These are phyloP conservation scores for Drosophila setosimentum DNA, from an alignment of 2,888 invertebrate species.

Conservation along the genomic window DNA sequence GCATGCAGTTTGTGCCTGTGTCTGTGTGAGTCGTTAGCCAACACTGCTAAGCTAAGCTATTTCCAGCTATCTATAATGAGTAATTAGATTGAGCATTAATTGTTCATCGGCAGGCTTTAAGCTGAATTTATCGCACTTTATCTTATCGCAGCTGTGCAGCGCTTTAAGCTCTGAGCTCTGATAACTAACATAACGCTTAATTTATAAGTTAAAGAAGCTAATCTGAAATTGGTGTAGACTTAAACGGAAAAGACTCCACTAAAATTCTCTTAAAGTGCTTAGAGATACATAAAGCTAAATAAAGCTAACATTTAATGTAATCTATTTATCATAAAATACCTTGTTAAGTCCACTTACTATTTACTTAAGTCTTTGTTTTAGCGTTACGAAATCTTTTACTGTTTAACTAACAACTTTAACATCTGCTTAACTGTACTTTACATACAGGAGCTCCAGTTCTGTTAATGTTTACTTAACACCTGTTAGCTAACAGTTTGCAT, in stretches of 20 bases:
- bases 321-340: not conserved
- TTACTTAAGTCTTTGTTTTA: no score
- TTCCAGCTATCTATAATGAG: conserved; percentile 1
- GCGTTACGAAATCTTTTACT: not conserved
- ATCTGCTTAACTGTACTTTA: not conserved
- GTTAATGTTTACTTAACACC: not conserved
- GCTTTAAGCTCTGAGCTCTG: not conserved
- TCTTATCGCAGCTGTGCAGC: not conserved
- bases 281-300: not conserved
- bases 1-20: conserved; percentile 7
- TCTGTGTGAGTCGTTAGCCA: conserved; percentile 23
- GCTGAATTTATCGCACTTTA: not conserved
- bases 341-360: not conserved
- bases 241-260: not conserved
- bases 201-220: not conserved
- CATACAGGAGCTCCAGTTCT: not conserved
- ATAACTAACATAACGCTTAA: not conserved
- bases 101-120: not conserved
- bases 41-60: conserved; percentile 10
- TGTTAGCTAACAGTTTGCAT: not conserved
- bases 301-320: not conserved
- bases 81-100: not conserved
- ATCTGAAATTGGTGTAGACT: not conserved
- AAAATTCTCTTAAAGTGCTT: no score
- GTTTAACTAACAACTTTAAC: not conserved